Evolutionary conservation across 1,140 invertebrate species (phyloP).

Genomic region (Saccostrea cuccullata): DNA sequence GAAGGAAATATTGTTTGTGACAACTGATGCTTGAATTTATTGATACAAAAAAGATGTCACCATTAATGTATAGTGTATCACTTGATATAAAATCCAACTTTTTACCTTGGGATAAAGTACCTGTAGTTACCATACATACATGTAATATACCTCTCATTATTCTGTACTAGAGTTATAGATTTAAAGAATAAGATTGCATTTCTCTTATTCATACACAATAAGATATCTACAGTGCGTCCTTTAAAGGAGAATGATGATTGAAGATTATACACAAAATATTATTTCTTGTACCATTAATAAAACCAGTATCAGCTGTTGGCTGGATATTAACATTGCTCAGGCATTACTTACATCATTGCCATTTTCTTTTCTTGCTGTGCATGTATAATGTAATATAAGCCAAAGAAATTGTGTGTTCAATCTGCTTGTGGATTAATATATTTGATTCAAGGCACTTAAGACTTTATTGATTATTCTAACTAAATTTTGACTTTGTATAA

Average conservation of each 20-base stretch:
- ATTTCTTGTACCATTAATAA: neutral
- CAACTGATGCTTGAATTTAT: too few species aligned
- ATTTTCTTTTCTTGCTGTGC: neutral
- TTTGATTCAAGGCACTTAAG: neutral
- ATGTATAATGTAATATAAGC: neutral
- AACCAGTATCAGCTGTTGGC: neutral
- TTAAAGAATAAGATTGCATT: too few species aligned
- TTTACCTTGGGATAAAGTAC: too few species aligned
- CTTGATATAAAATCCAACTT: too few species aligned
- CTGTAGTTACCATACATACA: too few species aligned
- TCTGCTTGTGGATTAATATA: neutral
- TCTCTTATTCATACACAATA: too few species aligned
- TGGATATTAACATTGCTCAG: neutral
- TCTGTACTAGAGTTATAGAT: too few species aligned
- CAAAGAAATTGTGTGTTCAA: constrained; percentile 33
- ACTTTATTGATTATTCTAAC: neutral
- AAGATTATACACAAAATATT: neutral
- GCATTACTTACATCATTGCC: neutral
- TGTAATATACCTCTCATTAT: too few species aligned
- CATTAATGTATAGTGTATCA: too few species aligned
- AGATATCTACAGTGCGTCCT: too few species aligned
- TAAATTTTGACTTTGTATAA: neutral
- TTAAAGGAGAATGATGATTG: neutral
- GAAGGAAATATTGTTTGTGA: too few species aligned
- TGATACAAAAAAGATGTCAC: too few species aligned